phyloP scores from a whole-genome alignment of 2,888 invertebrate species.

The Sinotaia quadrata region DNA sequence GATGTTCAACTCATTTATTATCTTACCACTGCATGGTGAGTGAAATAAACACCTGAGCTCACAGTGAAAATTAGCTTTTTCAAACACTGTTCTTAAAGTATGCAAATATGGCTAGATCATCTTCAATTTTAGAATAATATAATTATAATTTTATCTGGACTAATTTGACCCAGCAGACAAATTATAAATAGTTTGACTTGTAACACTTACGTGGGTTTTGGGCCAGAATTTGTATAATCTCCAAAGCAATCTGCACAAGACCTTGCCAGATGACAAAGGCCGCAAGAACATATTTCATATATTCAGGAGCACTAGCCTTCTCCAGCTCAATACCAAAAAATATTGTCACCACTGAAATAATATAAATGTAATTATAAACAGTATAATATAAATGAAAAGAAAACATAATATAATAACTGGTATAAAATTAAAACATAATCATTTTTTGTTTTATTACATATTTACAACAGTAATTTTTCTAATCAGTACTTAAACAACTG shows the following conservation, averaged over 20 bases:
- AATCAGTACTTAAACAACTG: too few species aligned
- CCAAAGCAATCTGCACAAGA: slow-evolving; percentile 37
- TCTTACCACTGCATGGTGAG: too few species aligned
- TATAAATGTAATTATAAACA: neutral
- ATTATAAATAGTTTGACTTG: neutral
- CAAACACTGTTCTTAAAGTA: too few species aligned
- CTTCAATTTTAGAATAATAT: too few species aligned
- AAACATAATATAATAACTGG: too few species aligned
- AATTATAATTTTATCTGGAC: neutral
- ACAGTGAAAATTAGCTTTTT: too few species aligned
- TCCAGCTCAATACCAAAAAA: slow-evolving; percentile 45
- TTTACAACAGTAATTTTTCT: too few species aligned
- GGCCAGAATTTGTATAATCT: slow-evolving; percentile 33
- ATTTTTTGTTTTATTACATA: too few species aligned
- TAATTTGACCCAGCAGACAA: neutral
- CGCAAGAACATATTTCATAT: slow-evolving; percentile 39
- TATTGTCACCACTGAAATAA: slow-evolving; percentile 41
- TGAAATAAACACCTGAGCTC: too few species aligned
- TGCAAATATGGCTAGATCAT: too few species aligned
- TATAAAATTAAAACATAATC: too few species aligned
- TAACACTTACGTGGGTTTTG: neutral
- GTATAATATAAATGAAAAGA: neutral
- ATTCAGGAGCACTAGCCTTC: slow-evolving; percentile 41
- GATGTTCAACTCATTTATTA: too few species aligned
- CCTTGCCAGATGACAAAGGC: slow-evolving; percentile 43